These are phyloP conservation scores for Bos taurus DNA, from an alignment of 2,113 vertebrate species.

Conservation along the genomic window DNA sequence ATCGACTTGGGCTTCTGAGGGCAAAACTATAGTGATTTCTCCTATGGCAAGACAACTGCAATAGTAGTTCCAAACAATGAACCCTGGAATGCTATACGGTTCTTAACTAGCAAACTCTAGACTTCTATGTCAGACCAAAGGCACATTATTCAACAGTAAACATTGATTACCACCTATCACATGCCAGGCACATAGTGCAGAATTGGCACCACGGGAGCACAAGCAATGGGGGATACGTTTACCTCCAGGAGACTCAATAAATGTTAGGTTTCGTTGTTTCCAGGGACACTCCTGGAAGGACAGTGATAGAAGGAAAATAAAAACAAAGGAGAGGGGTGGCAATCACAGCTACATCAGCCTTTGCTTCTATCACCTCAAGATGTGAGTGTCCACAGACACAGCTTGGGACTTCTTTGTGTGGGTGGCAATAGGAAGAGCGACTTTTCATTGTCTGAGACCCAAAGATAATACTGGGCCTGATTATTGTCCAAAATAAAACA, in stretches of 20 bases:
- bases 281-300: background rate
- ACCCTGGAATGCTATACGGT: background rate
- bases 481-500: background rate
- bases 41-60: background rate
- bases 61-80: slow-evolving; percentile 16
- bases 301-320: background rate
- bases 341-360: background rate
- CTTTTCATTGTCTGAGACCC: background rate
- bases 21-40: slow-evolving; percentile 20
- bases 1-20: background rate
- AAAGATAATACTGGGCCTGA: background rate
- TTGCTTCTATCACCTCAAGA: background rate
- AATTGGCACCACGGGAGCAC: background rate
- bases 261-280: background rate
- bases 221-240: background rate
- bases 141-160: background rate
- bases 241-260: background rate
- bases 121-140: background rate
- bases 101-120: slow-evolving; percentile 17
- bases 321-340: background rate
- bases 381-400: background rate
- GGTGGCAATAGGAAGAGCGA: background rate
- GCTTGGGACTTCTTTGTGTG: background rate
- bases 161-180: background rate
- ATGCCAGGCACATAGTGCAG: background rate